Percentiles rank a stretch among this genome's conserved stretches.
phyloP scores from a whole-genome alignment of 2,113 vertebrate genomes.

The Gymnogyps californianus region DNA sequence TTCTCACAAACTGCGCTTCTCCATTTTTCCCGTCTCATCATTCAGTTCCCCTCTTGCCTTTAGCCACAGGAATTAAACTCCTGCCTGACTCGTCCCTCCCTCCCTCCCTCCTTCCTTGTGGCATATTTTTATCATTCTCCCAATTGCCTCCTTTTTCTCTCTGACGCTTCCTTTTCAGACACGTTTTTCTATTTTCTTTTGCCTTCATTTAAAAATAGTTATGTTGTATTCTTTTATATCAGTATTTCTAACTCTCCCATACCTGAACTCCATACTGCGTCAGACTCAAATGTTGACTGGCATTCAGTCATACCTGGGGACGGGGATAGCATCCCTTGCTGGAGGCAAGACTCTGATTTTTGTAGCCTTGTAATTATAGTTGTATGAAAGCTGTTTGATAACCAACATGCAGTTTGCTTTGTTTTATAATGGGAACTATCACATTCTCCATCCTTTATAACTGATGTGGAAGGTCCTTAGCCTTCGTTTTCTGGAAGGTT shows the following conservation, averaged over 20 bases:
- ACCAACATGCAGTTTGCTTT: background rate
- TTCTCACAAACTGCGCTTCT: background rate
- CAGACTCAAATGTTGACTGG: background rate
- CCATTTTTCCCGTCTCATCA: background rate
- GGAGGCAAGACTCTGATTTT: background rate
- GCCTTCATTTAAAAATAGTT: background rate
- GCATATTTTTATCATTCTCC: background rate
- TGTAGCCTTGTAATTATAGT: background rate
- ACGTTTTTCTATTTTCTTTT: background rate
- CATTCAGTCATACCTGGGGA: accelerated
- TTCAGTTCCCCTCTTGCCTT: background rate
- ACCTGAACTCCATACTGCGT: accelerated
- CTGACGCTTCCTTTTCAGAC: background rate
- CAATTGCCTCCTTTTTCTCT: background rate
- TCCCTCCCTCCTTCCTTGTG: background rate
- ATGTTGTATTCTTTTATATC: background rate
- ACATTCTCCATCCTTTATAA: background rate
- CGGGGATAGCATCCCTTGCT: background rate
- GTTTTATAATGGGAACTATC: background rate
- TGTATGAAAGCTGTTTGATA: background rate
- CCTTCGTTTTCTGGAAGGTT: background rate
- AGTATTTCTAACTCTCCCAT: background rate
- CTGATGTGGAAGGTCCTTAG: background rate
- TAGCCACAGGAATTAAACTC: background rate
- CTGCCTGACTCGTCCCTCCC: background rate